Evolutionary conservation across 2,113 vertebrate genomes (phyloP).

Genomic region (Chinchilla lanigera): DNA sequence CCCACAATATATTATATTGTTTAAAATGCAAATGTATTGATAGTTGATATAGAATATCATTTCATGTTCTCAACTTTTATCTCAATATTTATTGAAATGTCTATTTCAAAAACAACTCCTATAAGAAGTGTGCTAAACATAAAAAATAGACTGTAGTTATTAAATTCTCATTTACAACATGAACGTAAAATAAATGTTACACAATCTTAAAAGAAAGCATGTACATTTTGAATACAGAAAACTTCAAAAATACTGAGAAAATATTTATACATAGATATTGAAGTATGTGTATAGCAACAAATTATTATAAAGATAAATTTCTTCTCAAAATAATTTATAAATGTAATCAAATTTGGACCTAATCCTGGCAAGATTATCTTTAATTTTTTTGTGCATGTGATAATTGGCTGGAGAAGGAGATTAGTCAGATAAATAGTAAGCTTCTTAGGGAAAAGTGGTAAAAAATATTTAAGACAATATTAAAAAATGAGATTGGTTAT

Average conservation of each 20-base stretch:
- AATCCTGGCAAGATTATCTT: neutral
- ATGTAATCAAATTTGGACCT: neutral
- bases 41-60: neutral
- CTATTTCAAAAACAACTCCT: constrained; percentile 47
- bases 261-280: neutral
- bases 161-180: constrained; percentile 7
- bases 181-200: constrained; percentile 3
- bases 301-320: constrained; percentile 29
- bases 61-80: constrained; percentile 45
- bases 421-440: constrained; percentile 12
- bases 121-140: neutral
- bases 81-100: constrained; percentile 27
- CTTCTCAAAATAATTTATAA: constrained; percentile 1
- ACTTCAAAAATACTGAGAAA: neutral
- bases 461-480: constrained; percentile 46
- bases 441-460: neutral
- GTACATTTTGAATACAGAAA: constrained; percentile 12
- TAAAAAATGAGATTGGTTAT: constrained; percentile 34
- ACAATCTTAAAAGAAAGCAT: constrained; percentile 4
- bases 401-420: neutral
- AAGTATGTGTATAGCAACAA: neutral
- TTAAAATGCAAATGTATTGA: constrained; percentile 17
- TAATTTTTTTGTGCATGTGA: neutral
- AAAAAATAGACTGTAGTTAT: neutral
- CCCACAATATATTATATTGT: neutral